A percentile compares a stretch with the other conserved stretches of the same genome.
These are phyloP conservation scores for Scaptomyza montana DNA, from an alignment of 1,140 invertebrate species.

Conservation along the genomic window DNA sequence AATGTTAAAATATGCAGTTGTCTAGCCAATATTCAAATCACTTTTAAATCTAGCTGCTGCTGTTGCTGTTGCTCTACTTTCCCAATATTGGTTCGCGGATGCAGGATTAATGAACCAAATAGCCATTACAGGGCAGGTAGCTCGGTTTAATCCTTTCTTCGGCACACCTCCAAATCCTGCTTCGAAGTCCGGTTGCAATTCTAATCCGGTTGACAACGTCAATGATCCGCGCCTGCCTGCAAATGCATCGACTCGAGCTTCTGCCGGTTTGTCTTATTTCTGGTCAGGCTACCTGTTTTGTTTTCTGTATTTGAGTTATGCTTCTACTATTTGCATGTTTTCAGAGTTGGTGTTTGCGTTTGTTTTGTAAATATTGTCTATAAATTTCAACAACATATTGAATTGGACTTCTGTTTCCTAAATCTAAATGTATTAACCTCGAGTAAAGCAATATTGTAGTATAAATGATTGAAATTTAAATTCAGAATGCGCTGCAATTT, in stretches of 20 bases:
- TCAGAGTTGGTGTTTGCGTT: conserved; percentile 58
- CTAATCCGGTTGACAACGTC: conserved; percentile 73
- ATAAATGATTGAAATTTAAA: no score
- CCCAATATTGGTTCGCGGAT: conserved; percentile 32
- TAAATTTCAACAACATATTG: conserved; percentile 1
- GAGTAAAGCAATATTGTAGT: no score
- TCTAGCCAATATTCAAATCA: conserved; percentile 60
- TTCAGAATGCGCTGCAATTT: no score
- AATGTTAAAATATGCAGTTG: conserved; percentile 73
- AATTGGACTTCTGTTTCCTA: no score
- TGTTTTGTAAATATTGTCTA: conserved; percentile 71
- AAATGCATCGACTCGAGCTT: background rate
- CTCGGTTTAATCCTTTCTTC: conserved; percentile 70
- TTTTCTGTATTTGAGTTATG: conserved; percentile 24
- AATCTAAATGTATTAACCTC: no score
- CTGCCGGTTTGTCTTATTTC: background rate
- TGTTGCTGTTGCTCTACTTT: conserved; percentile 55
- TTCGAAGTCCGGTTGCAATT: conserved; percentile 69
- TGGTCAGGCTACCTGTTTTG: conserved; percentile 29
- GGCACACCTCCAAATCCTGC: conserved; percentile 37
- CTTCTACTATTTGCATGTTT: conserved; percentile 63
- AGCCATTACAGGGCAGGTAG: conserved; percentile 50
- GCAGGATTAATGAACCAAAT: conserved; percentile 70
- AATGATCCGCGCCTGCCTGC: conserved; percentile 50
- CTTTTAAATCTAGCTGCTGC: conserved; percentile 64